Conservation (phyloP, 2,888 invertebrate genomes). For the Boloria selene region DNA sequence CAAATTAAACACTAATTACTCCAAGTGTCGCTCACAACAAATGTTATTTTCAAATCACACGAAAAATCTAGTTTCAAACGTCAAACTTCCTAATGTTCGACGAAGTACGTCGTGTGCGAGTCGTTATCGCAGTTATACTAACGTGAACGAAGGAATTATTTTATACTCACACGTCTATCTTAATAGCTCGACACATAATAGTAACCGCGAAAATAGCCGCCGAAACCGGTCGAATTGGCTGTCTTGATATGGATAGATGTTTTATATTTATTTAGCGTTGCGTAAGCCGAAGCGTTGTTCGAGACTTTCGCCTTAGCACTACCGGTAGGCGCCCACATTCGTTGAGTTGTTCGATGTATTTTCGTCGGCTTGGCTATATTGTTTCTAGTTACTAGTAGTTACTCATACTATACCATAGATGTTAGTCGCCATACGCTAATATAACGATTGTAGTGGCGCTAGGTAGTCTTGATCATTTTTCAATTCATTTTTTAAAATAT, state of each 20-base stretch:
- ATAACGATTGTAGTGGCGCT: conserved; percentile 45
- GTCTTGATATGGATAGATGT: conserved; percentile 52
- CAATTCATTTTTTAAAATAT: background rate
- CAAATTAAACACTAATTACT: background rate
- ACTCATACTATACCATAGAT: conserved; percentile 48
- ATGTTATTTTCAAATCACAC: conserved; percentile 15
- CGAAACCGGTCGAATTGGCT: conserved; percentile 62
- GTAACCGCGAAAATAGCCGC: conserved; percentile 62
- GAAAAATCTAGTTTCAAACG: conserved; percentile 31
- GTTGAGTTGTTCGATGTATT: conserved; percentile 61
- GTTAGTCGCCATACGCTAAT: conserved; percentile 49
- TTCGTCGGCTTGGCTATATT: conserved; percentile 50
- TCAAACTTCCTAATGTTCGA: conserved; percentile 41
- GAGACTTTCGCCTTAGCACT: conserved; percentile 59
- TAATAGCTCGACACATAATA: conserved; percentile 57
- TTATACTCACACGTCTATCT: conserved; percentile 58
- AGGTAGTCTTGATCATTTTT: conserved; percentile 28
- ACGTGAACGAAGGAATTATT: conserved; percentile 53
- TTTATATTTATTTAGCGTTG: conserved; percentile 52
- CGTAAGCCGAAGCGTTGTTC: conserved; percentile 55
- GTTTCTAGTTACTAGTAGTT: conserved; percentile 38
- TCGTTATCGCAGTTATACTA: conserved; percentile 70
- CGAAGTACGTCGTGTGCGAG: conserved; percentile 60
- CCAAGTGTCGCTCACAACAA: conserved; percentile 21
- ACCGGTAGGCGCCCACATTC: conserved; percentile 58